Evolutionary conservation across 2,888 invertebrate species (phyloP).

Genomic region (Teleogryllus oceanicus): DNA sequence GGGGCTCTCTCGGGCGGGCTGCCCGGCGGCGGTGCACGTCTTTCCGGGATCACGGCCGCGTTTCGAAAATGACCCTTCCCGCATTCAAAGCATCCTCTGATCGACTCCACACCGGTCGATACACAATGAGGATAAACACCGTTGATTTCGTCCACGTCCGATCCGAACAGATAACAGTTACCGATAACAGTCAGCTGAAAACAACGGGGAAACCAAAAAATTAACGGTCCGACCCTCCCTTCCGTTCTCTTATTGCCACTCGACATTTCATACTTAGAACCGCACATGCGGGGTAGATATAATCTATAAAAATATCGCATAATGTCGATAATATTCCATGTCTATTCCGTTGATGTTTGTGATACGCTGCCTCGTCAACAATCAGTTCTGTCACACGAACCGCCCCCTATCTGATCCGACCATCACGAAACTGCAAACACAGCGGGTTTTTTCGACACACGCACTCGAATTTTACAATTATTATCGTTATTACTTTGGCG

Average conservation of each 20-base stretch:
- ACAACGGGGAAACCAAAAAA: too few species aligned
- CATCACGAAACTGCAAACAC: neutral
- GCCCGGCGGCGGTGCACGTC: too few species aligned
- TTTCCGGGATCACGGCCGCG: too few species aligned
- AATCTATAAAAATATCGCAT: neutral
- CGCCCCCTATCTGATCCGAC: neutral
- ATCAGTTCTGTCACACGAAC: slow-evolving; percentile 8
- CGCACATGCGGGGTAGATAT: neutral
- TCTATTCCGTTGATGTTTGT: neutral
- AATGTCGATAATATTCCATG: slow-evolving; percentile 10
- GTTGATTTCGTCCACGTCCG: too few species aligned
- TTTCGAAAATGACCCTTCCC: too few species aligned
- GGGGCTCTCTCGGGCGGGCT: too few species aligned
- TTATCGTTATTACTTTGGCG: neutral
- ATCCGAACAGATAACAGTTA: too few species aligned
- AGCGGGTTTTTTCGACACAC: neutral
- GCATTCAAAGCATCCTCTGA: too few species aligned
- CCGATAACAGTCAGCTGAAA: too few species aligned
- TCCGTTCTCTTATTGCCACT: neutral
- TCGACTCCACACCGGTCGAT: too few species aligned
- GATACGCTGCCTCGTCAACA: neutral
- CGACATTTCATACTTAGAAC: neutral
- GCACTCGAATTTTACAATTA: neutral
- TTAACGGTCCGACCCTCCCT: too few species aligned
- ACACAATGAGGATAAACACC: too few species aligned